These are phyloP conservation scores for Psammodynastes pulverulentus DNA, from an alignment of 2,113 vertebrate species.

Conservation along the genomic window DNA sequence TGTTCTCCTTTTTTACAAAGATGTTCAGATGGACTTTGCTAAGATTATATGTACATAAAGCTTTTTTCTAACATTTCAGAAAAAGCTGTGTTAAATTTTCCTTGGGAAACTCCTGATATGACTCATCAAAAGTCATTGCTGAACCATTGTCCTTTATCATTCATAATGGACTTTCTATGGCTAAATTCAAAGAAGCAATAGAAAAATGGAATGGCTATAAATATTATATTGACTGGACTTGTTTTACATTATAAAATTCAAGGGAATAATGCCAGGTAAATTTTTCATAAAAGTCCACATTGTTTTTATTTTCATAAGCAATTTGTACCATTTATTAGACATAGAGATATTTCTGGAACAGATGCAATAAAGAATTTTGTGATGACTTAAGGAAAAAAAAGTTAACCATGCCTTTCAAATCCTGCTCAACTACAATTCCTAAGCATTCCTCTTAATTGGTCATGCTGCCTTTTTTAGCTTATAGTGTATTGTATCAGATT, in stretches of 20 bases:
- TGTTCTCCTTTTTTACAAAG: neutral
- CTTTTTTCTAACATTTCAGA: neutral
- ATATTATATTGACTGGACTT: neutral
- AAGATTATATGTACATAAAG: neutral
- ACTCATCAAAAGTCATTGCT: neutral
- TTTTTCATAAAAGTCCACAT: neutral
- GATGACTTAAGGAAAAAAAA: neutral
- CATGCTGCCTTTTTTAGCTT: neutral
- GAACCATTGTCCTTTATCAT: neutral
- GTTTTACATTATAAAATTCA: neutral
- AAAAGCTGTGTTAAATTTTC: neutral
- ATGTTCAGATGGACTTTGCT: neutral
- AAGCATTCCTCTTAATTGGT: neutral
- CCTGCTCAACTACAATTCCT: neutral
- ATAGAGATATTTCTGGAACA: neutral
- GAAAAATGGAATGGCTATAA: neutral
- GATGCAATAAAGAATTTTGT: neutral
- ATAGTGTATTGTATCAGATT: neutral
- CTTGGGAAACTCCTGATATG: neutral
- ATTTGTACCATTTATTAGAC: neutral
- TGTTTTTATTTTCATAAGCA: constrained; percentile 2
- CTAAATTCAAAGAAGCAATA: neutral
- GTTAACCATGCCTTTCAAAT: neutral
- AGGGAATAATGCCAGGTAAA: neutral
- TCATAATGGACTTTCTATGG: neutral